A percentile compares a stretch with the other conserved stretches of the same genome.
These are phyloP conservation scores for Mesochorus sp. DNA, from an alignment of 2,888 invertebrate species.

Conservation along the genomic window DNA sequence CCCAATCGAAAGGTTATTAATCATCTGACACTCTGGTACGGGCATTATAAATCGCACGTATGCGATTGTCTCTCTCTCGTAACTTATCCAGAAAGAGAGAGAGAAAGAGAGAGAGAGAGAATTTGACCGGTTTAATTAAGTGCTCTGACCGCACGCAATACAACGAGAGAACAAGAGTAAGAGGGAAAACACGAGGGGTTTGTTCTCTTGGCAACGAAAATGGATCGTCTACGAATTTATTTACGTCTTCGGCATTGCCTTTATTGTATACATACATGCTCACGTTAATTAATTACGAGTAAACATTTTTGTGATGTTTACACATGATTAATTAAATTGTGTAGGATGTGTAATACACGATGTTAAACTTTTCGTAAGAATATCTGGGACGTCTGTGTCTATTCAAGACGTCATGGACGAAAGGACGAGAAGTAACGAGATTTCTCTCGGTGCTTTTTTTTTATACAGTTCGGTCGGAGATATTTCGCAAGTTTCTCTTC, in stretches of 20 bases:
- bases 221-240: conserved; percentile 72
- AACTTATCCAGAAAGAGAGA: conserved; percentile 70
- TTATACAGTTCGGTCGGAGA: background rate
- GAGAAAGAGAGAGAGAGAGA: no score
- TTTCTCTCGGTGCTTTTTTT: conserved; percentile 29
- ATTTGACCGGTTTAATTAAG: conserved; percentile 76
- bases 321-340: no score
- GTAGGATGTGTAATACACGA: no score
- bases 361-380: no score
- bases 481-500: conserved; percentile 49
- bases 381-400: no score
- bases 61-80: conserved; percentile 70
- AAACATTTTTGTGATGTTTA: no score
- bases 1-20: conserved; percentile 32
- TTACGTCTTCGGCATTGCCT: conserved; percentile 64
- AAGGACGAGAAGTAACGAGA: background rate
- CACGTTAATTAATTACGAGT: no score
- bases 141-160: conserved; percentile 33
- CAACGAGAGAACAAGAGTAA: background rate
- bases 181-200: background rate
- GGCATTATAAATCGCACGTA: conserved; percentile 68
- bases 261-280: conserved; percentile 6
- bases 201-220: conserved; percentile 65
- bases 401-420: background rate
- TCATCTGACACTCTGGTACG: conserved; percentile 34